Evolutionary conservation across 2,113 vertebrate species (phyloP), one percentile per base, ranked within the genome.

Genomic region (Siniperca chuatsi): DNA sequence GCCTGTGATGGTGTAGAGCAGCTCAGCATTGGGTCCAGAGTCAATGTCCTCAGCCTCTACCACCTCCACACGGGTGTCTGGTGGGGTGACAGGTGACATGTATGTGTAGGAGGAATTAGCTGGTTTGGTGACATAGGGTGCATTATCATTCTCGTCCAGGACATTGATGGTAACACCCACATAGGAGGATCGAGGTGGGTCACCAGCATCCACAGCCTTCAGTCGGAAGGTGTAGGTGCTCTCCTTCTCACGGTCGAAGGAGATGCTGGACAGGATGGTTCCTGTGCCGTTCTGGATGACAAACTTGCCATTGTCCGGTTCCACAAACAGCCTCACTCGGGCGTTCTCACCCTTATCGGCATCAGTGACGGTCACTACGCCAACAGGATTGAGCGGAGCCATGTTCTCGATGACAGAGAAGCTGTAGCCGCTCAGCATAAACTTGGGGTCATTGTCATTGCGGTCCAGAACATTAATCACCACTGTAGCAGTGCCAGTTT

Each of bases 381-480:
- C 98, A 8, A 99, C 98, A 0, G 98, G 98, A 91, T 98, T 99
- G 68, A 98, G 96, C 0, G 97, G 97, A 0, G 97, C 96, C 97
- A 99, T 97, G 94, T 99, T 99, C 89, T 99, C 98, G 88, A 96
- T 97, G 81, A 99, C 98, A 0, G 98, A 99, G 94, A 99, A 99
- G 93, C 97, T 99, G 93, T 99, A 99, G 92, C 97, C 97, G 0
- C 95, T 98, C 52, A 99, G 93, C 97, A 98, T 99, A 78, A 99
- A 99, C 83, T 98, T 98, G 61, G 98, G 98, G 91, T 99, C 98
- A 0, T 99, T 99, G 96, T 99, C 98, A 40, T 99, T 99, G 87
- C 97, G 96, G 91, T 99, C 98, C 82, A 98, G 94, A 66, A 99
- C 96, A 0, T 96, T 98, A 77, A 99, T 88, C 23, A 97, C 95